phyloP scores from a whole-genome alignment of 2,888 invertebrate genomes.

The Cistogaster globosa region DNA sequence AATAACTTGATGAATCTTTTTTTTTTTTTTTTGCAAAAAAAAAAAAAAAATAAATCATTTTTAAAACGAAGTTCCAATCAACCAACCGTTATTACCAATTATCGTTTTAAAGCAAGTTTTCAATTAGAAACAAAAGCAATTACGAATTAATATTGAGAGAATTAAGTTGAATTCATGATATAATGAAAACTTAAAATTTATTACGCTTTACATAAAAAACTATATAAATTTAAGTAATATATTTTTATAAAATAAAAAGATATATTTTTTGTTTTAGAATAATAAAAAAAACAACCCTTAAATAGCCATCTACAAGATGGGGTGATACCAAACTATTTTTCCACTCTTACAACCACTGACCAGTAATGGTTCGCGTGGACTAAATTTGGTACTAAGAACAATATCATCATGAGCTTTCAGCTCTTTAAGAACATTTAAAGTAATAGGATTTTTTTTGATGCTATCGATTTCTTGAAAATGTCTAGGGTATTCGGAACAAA shows the following conservation, averaged over 20 bases:
- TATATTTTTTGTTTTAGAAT: conserved; percentile 17
- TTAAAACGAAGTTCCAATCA: too few relatives aligned
- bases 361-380: conserved; percentile 92
- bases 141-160: conserved; percentile 24
- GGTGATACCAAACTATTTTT: conserved; percentile 95
- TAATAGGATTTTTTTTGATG: conserved; percentile 82
- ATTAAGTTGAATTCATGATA: conserved; percentile 29
- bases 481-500: conserved; percentile 89
- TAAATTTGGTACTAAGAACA: conserved; percentile 95
- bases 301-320: conserved; percentile 81
- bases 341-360: conserved; percentile 96
- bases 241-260: conserved; percentile 52
- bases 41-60: too few relatives aligned
- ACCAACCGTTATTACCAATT: too few relatives aligned
- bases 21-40: too few relatives aligned
- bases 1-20: too few relatives aligned
- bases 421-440: conserved; percentile 87
- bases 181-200: conserved; percentile 42
- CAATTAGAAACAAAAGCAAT: conserved; percentile 22
- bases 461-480: conserved; percentile 79
- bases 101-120: neutral
- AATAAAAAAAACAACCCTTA: conserved; percentile 20
- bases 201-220: conserved; percentile 52
- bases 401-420: conserved; percentile 90
- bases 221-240: conserved; percentile 49